Percentiles rank a stretch among this genome's conserved stretches.
Evolutionary conservation across 2,113 vertebrate genomes (phyloP).

Genomic region (Crotalus tigris): DNA sequence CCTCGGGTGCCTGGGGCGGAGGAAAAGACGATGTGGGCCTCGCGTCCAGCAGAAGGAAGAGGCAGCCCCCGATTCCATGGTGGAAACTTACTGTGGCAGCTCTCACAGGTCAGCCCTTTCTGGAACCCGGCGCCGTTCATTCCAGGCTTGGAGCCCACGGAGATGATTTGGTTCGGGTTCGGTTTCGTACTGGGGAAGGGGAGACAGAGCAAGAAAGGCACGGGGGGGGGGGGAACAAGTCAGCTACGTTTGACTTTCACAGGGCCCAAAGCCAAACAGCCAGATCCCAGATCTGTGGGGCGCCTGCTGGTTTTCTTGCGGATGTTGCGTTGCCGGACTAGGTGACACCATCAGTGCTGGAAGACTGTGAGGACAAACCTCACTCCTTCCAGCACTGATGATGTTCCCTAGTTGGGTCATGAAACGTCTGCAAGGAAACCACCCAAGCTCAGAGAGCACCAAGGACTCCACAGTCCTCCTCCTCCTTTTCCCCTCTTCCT

Average conservation of each 20-base stretch:
- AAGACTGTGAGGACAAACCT: too few relatives aligned
- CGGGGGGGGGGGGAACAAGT: not conserved
- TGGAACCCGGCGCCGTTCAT: slow-evolving; percentile 89
- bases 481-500: too few relatives aligned
- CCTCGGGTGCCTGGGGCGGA: not conserved
- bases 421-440: too few relatives aligned
- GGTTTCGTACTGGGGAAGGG: slow-evolving; percentile 82
- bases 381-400: too few relatives aligned
- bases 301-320: too few relatives aligned
- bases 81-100: slow-evolving; percentile 87
- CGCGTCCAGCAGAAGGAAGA: not conserved
- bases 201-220: not conserved
- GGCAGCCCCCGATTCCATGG: not conserved
- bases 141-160: slow-evolving; percentile 84
- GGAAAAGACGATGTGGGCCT: not conserved
- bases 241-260: not conserved
- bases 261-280: not conserved
- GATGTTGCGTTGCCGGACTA: too few relatives aligned
- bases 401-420: too few relatives aligned
- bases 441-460: too few relatives aligned
- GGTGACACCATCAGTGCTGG: not conserved
- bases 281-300: too few relatives aligned
- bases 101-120: slow-evolving; percentile 91
- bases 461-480: too few relatives aligned
- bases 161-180: slow-evolving; percentile 93